Evolutionary conservation across 2,113 vertebrate genomes (phyloP).

Genomic region (Glaucomys volans): DNA sequence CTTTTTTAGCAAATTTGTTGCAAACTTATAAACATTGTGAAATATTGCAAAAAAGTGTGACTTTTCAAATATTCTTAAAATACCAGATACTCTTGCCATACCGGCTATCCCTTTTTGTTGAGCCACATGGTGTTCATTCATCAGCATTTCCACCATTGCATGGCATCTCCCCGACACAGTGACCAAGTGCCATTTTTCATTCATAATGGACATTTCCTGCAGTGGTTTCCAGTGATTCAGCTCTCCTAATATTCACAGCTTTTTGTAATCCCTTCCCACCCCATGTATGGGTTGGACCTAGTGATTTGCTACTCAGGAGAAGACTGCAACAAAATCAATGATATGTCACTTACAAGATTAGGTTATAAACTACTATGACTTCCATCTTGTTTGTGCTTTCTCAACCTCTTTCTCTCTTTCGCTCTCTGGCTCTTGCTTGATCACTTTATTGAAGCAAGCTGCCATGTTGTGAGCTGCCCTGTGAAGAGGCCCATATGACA

Average conservation of each 20-base stretch:
- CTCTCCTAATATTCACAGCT: background rate
- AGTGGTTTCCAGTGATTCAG: background rate
- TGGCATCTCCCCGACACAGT: background rate
- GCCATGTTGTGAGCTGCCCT: conserved; percentile 17
- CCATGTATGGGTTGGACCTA: background rate
- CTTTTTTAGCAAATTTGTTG: conserved; percentile 40
- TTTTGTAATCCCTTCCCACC: background rate
- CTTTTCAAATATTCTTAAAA: conserved; percentile 34
- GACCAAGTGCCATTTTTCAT: conserved; percentile 13
- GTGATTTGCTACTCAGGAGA: conserved; percentile 28
- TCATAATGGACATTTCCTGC: conserved; percentile 23
- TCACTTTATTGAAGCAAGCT: conserved; percentile 62
- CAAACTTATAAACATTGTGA: conserved; percentile 44
- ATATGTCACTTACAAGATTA: conserved; percentile 55
- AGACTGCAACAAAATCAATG: conserved; percentile 32
- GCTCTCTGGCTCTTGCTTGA: conserved; percentile 35
- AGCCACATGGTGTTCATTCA: conserved; percentile 43
- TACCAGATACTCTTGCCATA: conserved; percentile 14
- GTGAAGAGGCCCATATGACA: background rate
- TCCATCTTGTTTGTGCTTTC: conserved; percentile 13
- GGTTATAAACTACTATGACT: conserved; percentile 45
- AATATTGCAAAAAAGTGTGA: conserved; percentile 31
- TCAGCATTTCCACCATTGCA: background rate
- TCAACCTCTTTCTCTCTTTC: background rate
- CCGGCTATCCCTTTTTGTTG: background rate